phyloP scores from a whole-genome alignment of 2,113 vertebrate genomes.

The Tachysurus fulvidraco region DNA sequence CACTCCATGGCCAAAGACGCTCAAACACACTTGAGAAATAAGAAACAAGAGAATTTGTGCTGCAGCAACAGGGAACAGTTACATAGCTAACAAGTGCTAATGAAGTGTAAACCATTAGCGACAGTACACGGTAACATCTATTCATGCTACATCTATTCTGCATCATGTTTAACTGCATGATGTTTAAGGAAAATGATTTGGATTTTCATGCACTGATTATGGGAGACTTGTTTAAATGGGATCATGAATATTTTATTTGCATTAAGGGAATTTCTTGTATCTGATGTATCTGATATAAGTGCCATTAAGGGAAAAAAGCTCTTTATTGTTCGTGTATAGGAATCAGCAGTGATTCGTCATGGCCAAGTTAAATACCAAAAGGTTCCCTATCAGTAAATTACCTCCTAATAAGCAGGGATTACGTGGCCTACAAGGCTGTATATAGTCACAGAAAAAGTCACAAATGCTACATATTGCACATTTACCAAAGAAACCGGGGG shows the following conservation, averaged over 20 bases:
- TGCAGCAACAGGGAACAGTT: not conserved
- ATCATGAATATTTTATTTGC: not conserved
- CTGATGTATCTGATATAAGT: not conserved
- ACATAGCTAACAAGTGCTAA: slow-evolving; percentile 9
- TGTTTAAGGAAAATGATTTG: not conserved
- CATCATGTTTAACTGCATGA: not conserved
- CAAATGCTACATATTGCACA: slow-evolving; percentile 35
- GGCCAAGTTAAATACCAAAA: not conserved
- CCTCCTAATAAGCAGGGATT: not conserved
- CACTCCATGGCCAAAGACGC: slow-evolving; percentile 28
- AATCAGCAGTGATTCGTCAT: not conserved
- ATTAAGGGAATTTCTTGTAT: not conserved
- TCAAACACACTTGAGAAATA: slow-evolving; percentile 5
- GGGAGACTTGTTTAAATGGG: too few relatives aligned
- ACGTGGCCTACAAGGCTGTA: not conserved
- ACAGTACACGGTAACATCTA: slow-evolving; percentile 9
- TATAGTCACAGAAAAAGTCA: not conserved
- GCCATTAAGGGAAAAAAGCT: not conserved
- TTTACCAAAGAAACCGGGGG: not conserved
- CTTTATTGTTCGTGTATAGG: not conserved
- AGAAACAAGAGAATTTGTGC: slow-evolving; percentile 24
- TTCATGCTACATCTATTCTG: slow-evolving; percentile 42
- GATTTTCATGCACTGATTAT: not conserved
- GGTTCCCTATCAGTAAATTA: not conserved
- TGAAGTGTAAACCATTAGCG: slow-evolving; percentile 25